Percentiles rank a stretch among this genome's conserved stretches.
These are phyloP conservation scores for Merluccius polli DNA, from an alignment of 2,797 vertebrate genomes.

Conservation along the genomic window DNA sequence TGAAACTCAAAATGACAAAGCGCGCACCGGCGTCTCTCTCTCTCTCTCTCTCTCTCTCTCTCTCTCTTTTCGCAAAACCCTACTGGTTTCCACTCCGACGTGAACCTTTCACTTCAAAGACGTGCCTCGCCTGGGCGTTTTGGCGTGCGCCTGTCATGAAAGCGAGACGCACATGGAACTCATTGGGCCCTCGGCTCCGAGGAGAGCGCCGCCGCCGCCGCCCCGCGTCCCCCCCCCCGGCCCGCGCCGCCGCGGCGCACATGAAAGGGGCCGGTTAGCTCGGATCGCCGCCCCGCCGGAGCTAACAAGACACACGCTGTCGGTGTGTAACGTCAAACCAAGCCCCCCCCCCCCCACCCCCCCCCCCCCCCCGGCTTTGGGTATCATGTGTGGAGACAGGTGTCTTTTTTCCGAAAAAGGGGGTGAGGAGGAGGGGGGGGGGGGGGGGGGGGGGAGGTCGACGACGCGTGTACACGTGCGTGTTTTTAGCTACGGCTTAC, in stretches of 20 bases:
- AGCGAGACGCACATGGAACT: conserved; percentile 50
- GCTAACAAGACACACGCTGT: conserved; percentile 18
- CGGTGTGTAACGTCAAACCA: neutral
- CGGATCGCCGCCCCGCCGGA: neutral
- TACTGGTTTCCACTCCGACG: conserved; percentile 18
- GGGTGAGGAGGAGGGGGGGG: conserved; percentile 5
- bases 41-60: conserved; percentile 3
- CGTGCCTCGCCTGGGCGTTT: conserved; percentile 26
- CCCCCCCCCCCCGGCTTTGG: conserved; percentile 1
- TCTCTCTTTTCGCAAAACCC: conserved; percentile 32
- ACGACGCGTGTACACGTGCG: neutral
- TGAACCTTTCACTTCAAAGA: conserved; percentile 47
- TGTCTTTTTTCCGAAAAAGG: too few relatives aligned
- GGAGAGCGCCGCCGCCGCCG: neutral
- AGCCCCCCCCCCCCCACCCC: neutral
- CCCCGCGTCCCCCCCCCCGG: neutral
- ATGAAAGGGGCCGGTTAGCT: conserved; percentile 29
- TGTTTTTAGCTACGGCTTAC: conserved; percentile 8
- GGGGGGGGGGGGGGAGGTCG: neutral
- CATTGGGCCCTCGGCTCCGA: conserved; percentile 23
- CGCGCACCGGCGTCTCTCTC: neutral
- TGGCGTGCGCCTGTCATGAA: conserved; percentile 39
- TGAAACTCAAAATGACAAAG: neutral
- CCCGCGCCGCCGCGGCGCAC: conserved; percentile 8
- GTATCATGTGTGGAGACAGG: conserved; percentile 27